These are phyloP conservation scores for Oscheius myriophilus DNA, from an alignment of 2,888 invertebrate genomes.

Conservation along the genomic window DNA sequence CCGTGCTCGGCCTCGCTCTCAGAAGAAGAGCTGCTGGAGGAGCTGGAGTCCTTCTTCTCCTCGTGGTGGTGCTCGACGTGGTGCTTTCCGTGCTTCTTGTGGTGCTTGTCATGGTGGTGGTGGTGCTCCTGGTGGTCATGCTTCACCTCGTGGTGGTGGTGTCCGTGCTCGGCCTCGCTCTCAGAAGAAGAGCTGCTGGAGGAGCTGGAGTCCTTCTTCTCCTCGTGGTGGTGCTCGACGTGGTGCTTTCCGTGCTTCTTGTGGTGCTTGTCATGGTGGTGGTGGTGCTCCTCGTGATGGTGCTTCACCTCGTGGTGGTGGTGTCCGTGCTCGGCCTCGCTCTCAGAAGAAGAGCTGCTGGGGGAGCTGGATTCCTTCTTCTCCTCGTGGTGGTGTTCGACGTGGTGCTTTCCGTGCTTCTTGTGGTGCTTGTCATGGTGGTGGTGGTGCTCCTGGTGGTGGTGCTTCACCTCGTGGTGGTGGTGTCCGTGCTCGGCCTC, in stretches of 20 bases:
- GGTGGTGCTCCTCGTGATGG: constrained; percentile 16
- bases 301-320: background rate
- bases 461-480: constrained; percentile 8
- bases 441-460: background rate
- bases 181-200: background rate
- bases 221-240: background rate
- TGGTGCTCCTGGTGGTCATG: background rate
- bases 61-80: constrained; percentile 24
- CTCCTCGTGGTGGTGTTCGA: constrained; percentile 15
- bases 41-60: constrained; percentile 9
- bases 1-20: constrained; percentile 20
- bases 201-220: background rate
- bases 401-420: constrained; percentile 21
- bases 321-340: constrained; percentile 23
- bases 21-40: constrained; percentile 11
- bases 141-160: constrained; percentile 4
- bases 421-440: constrained; percentile 2
- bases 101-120: background rate
- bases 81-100: background rate
- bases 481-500: constrained; percentile 18
- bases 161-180: background rate
- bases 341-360: constrained; percentile 25
- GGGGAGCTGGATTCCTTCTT: constrained; percentile 15
- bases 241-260: background rate
- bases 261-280: constrained; percentile 7